A percentile compares a stretch with the other conserved stretches of the same genome.
phyloP scores from a whole-genome alignment of 2,797 vertebrate genomes.

The Vireo griseus region DNA sequence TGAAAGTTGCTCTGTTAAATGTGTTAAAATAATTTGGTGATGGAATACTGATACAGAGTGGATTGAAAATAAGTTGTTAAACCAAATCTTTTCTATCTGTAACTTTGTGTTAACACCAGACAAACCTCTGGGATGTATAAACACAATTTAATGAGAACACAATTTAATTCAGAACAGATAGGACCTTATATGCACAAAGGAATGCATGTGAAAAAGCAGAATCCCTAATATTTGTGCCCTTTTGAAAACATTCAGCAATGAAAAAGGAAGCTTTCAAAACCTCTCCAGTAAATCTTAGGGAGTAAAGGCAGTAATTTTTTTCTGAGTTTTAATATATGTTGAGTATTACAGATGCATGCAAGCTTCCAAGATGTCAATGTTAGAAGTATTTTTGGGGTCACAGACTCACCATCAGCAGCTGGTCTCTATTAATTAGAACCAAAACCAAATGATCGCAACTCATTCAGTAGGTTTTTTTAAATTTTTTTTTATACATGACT shows the following conservation, averaged over 20 bases:
- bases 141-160: neutral
- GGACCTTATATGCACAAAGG: neutral
- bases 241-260: neutral
- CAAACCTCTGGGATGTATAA: neutral
- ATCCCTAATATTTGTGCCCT: neutral
- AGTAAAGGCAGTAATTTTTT: neutral
- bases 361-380: neutral
- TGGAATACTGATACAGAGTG: neutral
- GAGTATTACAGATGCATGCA: accelerated
- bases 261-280: neutral
- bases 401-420: neutral
- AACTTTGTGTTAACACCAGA: neutral
- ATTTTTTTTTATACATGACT: neutral
- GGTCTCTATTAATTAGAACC: neutral
- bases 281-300: neutral
- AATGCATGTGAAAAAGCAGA: neutral
- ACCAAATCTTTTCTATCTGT: neutral
- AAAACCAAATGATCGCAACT: neutral
- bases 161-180: neutral
- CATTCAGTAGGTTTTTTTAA: neutral
- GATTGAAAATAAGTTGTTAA: neutral
- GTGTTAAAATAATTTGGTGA: neutral
- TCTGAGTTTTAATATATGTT: neutral
- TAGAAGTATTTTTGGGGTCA: neutral
- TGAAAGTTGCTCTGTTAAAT: neutral